Conservation (phyloP, 2,797 vertebrate genomes). For the Odontamblyopus rebecca region DNA sequence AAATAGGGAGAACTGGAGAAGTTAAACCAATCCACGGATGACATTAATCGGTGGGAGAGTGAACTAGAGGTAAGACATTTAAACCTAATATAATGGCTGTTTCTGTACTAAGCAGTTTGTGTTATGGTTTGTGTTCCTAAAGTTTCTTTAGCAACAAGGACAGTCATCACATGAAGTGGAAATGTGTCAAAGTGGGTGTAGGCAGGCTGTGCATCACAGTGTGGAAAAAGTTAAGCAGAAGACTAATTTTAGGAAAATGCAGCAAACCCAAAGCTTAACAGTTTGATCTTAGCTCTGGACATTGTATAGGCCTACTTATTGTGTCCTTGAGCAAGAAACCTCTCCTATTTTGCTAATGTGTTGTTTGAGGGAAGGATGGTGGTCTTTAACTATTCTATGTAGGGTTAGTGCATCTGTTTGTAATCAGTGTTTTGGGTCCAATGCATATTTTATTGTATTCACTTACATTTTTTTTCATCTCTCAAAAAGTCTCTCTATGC, state of each 20-base stretch:
- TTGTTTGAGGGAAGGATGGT: background rate
- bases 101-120: background rate
- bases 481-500: background rate
- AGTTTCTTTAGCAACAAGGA: slow-evolving; percentile 20
- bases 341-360: background rate
- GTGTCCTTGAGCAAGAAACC: background rate
- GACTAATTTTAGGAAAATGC: background rate
- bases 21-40: slow-evolving; percentile 95
- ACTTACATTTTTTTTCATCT: background rate
- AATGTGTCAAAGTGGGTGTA: slow-evolving; percentile 25
- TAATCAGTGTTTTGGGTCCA: slow-evolving; percentile 18
- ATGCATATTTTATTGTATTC: background rate
- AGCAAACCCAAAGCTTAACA: too few species aligned
- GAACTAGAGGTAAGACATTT: slow-evolving; percentile 89
- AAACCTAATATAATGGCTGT: background rate
- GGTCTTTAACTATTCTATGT: background rate
- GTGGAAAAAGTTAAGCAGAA: slow-evolving; percentile 34
- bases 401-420: background rate
- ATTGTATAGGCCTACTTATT: background rate
- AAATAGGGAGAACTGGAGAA: slow-evolving; percentile 94
- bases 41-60: slow-evolving; percentile 94
- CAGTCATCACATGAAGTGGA: slow-evolving; percentile 20
- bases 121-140: background rate
- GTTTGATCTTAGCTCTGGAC: background rate
- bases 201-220: slow-evolving; percentile 16